Evolutionary conservation across 2,113 vertebrate species (phyloP).

Genomic region (Sebastes schlegelii): DNA sequence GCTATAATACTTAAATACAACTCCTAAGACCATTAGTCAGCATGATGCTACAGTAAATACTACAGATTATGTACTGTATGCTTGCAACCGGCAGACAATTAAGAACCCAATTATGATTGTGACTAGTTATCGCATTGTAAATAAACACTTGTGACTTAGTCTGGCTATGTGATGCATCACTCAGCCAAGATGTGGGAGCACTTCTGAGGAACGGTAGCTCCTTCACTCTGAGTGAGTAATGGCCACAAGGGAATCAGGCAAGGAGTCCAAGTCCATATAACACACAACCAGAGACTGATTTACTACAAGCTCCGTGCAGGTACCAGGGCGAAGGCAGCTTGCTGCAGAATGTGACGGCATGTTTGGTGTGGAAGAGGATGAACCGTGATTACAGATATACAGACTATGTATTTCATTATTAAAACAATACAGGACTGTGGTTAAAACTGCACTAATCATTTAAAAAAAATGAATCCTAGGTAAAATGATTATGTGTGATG

Average conservation of each 20-base stretch:
- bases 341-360: slow-evolving; percentile 4
- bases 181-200: slow-evolving; percentile 18
- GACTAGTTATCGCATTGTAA: slow-evolving; percentile 18
- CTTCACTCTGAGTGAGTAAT: slow-evolving; percentile 49
- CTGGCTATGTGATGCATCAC: slow-evolving; percentile 21
- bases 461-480: too few species aligned
- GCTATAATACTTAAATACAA: neutral
- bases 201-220: slow-evolving; percentile 28
- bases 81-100: slow-evolving; percentile 29
- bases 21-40: neutral
- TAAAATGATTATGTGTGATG: neutral
- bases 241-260: slow-evolving; percentile 34
- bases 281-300: slow-evolving; percentile 44
- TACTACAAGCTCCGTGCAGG: slow-evolving; percentile 29
- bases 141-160: slow-evolving; percentile 17
- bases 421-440: neutral
- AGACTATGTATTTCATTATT: neutral
- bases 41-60: neutral
- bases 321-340: slow-evolving; percentile 28
- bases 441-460: neutral
- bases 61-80: slow-evolving; percentile 3
- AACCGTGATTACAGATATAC: neutral
- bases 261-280: slow-evolving; percentile 43
- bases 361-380: neutral
- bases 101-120: slow-evolving; percentile 15